Percentiles rank a stretch among this genome's conserved stretches.
These are phyloP conservation scores for Platanista minor DNA, from an alignment of 2,113 vertebrate genomes.

Conservation along the genomic window DNA sequence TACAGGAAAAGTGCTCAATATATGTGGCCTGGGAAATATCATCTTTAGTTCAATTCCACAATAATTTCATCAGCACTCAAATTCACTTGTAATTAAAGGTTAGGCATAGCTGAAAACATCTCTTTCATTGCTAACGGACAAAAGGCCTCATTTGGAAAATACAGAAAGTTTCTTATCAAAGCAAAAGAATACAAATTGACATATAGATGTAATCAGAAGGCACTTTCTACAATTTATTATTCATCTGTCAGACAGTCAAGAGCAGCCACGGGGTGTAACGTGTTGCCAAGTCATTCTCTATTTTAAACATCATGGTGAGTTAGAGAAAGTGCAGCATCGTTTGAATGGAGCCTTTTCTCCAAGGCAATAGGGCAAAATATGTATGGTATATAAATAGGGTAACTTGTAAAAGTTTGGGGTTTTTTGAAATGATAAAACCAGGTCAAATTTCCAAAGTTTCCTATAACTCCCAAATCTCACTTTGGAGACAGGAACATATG, in stretches of 20 bases:
- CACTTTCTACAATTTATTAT: background rate
- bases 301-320: background rate
- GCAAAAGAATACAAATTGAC: background rate
- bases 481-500: constrained; percentile 23
- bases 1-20: background rate
- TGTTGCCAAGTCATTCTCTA: background rate
- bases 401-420: background rate
- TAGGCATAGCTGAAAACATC: background rate
- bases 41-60: background rate
- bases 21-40: background rate
- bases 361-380: background rate
- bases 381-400: constrained; percentile 1
- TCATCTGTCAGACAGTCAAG: background rate
- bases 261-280: background rate
- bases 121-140: background rate
- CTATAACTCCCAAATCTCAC: background rate
- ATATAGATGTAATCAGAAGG: background rate
- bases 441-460: constrained; percentile 57
- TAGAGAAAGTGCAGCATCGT: background rate
- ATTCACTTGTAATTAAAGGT: background rate
- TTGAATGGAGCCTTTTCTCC: background rate
- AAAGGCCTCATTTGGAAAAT: background rate
- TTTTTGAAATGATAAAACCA: constrained; percentile 52
- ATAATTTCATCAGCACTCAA: background rate
- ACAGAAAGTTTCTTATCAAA: background rate